Conservation (phyloP, 2,113 vertebrate genomes). For the Piprites chloris region DNA sequence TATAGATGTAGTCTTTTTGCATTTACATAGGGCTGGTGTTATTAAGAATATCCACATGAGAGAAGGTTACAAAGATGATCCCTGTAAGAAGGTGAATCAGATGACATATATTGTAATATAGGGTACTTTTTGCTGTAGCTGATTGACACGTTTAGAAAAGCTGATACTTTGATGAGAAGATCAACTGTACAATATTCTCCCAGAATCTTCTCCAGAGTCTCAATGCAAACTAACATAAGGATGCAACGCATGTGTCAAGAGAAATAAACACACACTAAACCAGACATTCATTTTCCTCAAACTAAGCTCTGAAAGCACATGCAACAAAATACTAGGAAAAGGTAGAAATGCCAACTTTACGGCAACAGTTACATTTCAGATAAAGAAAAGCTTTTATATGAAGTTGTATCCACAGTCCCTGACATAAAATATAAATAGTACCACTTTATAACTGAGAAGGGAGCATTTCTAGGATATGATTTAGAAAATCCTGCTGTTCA, state of each 20-base stretch:
- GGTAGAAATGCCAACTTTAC: conserved; percentile 19
- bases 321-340: conserved; percentile 16
- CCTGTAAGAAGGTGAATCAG: conserved; percentile 37
- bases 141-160: conserved; percentile 21
- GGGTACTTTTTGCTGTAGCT: background rate
- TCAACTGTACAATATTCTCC: conserved; percentile 45
- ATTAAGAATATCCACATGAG: conserved; percentile 62
- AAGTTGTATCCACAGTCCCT: conserved; percentile 14
- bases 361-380: conserved; percentile 6
- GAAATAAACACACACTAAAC: conserved; percentile 63
- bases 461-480: background rate
- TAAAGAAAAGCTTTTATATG: conserved; percentile 44
- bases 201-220: conserved; percentile 52
- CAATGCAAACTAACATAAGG: conserved; percentile 49
- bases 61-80: conserved; percentile 51
- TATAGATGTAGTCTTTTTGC: conserved; percentile 4
- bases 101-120: conserved; percentile 19
- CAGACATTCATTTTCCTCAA: conserved; percentile 34
- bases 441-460: background rate
- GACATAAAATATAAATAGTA: conserved; percentile 51
- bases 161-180: conserved; percentile 53
- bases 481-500: background rate
- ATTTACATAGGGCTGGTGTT: conserved; percentile 21
- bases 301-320: background rate
- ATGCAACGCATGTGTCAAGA: conserved; percentile 16